Percentiles rank a stretch among this genome's conserved stretches.
Conservation (phyloP, 2,888 invertebrate genomes). For the Oligia strigilis region DNA sequence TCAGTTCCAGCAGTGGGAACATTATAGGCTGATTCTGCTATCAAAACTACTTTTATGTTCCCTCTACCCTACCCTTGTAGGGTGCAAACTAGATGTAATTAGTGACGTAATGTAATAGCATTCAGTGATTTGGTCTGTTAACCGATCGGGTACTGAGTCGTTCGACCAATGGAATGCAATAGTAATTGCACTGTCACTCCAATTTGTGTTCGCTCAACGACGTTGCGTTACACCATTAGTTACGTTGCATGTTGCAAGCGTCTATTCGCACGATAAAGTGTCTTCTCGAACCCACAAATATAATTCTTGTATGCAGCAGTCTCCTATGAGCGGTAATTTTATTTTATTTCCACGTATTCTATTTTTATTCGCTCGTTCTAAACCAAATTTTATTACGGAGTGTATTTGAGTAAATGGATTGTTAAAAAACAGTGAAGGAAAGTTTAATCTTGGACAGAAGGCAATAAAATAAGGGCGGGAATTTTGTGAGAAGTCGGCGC, state of each 20-base stretch:
- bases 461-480: conserved; percentile 89
- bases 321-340: conserved; percentile 38
- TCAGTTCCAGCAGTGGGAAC: not conserved
- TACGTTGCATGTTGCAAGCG: conserved; percentile 34
- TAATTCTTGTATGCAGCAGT: conserved; percentile 37
- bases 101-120: conserved; percentile 19
- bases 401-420: conserved; percentile 78
- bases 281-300: conserved; percentile 41
- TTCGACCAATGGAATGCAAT: conserved; percentile 22
- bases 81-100: conserved; percentile 15
- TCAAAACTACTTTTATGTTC: not conserved
- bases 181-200: conserved; percentile 42
- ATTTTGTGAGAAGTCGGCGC: conserved; percentile 87
- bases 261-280: conserved; percentile 21
- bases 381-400: conserved; percentile 72
- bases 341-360: conserved; percentile 63
- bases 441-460: conserved; percentile 89
- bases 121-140: conserved; percentile 29
- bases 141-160: conserved; percentile 18
- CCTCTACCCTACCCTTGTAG: no score
- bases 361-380: conserved; percentile 66
- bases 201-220: conserved; percentile 27
- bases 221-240: conserved; percentile 34
- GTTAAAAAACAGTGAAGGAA: conserved; percentile 81
- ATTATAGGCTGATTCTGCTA: not conserved